Percentiles rank a stretch among this genome's conserved stretches.
These are phyloP conservation scores for Tringa solitaria DNA, from an alignment of 2,113 vertebrate genomes.

Conservation along the genomic window DNA sequence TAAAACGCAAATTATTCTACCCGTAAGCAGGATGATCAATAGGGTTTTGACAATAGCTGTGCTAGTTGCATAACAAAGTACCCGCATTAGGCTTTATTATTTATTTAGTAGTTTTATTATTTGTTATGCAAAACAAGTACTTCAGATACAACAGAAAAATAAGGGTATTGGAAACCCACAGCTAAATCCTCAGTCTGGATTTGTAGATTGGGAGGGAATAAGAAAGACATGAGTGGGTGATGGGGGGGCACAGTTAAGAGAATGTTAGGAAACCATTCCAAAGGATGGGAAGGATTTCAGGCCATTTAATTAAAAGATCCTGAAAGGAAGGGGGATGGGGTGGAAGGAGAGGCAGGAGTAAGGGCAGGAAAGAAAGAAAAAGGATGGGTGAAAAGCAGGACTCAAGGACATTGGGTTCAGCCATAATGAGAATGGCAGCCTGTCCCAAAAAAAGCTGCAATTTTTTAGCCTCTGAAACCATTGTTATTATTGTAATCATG, in stretches of 20 bases:
- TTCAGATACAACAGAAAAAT: not conserved
- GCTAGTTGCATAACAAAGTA: constrained; percentile 1
- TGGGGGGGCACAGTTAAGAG: not conserved
- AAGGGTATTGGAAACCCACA: not conserved
- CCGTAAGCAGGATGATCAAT: not conserved
- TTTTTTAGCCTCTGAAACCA: not conserved
- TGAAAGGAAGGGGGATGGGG: not conserved
- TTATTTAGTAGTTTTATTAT: not conserved
- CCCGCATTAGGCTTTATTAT: not conserved
- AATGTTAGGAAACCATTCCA: not conserved
- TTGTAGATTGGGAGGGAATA: not conserved
- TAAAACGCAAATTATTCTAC: constrained; percentile 35
- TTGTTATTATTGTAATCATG: not conserved
- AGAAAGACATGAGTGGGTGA: not conserved
- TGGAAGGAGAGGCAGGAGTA: not conserved
- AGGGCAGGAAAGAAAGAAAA: not conserved
- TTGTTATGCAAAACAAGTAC: not conserved
- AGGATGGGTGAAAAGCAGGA: not conserved
- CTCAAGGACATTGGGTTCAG: not conserved
- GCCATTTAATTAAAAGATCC: not conserved
- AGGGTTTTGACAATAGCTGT: constrained; percentile 4
- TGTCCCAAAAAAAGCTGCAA: not conserved
- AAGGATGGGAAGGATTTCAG: not conserved
- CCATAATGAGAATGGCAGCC: not conserved
- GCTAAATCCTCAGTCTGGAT: not conserved